Evolutionary conservation across 2,113 vertebrate genomes (phyloP).

Genomic region (Dromaius novaehollandiae): DNA sequence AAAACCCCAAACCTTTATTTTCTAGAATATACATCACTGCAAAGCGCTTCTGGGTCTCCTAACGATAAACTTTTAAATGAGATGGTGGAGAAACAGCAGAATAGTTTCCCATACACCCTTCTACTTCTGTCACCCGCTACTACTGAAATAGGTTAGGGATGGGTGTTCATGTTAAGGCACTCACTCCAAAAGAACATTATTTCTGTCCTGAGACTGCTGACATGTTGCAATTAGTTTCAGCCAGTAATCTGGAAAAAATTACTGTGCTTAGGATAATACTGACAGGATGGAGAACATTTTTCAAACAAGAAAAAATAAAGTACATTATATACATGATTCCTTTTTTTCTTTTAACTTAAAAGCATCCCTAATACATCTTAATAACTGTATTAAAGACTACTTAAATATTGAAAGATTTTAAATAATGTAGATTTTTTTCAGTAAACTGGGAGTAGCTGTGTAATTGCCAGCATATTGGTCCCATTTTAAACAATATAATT

Average conservation of each 20-base stretch:
- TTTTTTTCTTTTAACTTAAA: conserved; percentile 48
- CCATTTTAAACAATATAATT: conserved; percentile 77
- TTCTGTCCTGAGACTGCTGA: conserved; percentile 56
- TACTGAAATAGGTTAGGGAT: not conserved
- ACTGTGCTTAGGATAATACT: conserved; percentile 37
- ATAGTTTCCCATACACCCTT: not conserved
- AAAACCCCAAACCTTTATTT: conserved; percentile 27
- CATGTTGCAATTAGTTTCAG: conserved; percentile 17
- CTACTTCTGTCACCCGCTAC: not conserved
- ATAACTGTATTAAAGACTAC: conserved; percentile 69
- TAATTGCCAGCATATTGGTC: conserved; percentile 76
- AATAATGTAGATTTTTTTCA: conserved; percentile 78
- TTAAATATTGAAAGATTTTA: conserved; percentile 73
- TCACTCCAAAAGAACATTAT: conserved; percentile 49
- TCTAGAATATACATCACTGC: conserved; percentile 34
- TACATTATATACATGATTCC: conserved; percentile 60
- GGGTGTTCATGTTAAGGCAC: conserved; percentile 64
- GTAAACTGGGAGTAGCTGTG: conserved; percentile 67
- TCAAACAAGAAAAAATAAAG: conserved; percentile 60
- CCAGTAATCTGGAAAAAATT: not conserved
- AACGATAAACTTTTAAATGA: not conserved
- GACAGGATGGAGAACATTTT: conserved; percentile 23
- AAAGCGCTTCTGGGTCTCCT: not conserved
- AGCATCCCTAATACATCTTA: conserved; percentile 58
- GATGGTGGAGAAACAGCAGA: not conserved